Percentiles rank a stretch among this genome's conserved stretches.
Evolutionary conservation across 2,113 vertebrate genomes (phyloP).

Genomic region (Burhinus oedicnemus): DNA sequence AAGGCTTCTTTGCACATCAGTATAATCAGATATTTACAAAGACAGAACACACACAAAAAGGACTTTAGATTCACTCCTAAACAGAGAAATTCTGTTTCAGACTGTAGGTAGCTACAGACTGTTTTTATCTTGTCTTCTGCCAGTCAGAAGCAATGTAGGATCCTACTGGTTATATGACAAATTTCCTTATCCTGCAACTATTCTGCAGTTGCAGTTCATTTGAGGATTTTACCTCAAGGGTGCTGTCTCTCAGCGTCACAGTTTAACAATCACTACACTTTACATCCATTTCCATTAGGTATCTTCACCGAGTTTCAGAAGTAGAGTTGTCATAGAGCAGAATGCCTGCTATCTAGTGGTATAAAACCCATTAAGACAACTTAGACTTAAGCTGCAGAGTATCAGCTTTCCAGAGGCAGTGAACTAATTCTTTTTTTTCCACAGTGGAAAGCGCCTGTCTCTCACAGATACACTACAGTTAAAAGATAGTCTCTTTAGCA

Average conservation of each 20-base stretch:
- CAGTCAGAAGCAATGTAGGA: constrained; percentile 54
- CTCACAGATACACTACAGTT: not conserved
- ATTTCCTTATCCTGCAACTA: constrained; percentile 52
- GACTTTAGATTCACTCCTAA: not conserved
- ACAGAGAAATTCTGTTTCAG: not conserved
- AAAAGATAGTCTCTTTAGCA: not conserved
- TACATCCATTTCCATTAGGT: constrained; percentile 55
- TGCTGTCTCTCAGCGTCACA: constrained; percentile 46
- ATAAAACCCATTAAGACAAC: constrained; percentile 63
- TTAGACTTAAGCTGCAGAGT: constrained; percentile 16
- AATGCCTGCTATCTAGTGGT: constrained; percentile 31
- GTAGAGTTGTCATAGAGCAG: constrained; percentile 52
- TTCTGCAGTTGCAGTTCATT: constrained; percentile 55
- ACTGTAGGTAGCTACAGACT: not conserved
- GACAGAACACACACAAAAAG: not conserved
- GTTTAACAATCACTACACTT: constrained; percentile 52
- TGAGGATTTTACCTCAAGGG: constrained; percentile 57
- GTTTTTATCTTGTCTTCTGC: constrained; percentile 52
- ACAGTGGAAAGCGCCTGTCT: not conserved
- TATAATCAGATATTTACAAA: not conserved
- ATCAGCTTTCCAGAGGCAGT: constrained; percentile 42
- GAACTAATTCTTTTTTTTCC: not conserved
- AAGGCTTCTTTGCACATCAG: not conserved
- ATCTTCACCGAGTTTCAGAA: constrained; percentile 32
- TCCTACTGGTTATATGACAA: constrained; percentile 29